A percentile compares a stretch with the other conserved stretches of the same genome.
Conservation (phyloP, 1,140 invertebrate species). For the Aphelenchoides avenae region DNA sequence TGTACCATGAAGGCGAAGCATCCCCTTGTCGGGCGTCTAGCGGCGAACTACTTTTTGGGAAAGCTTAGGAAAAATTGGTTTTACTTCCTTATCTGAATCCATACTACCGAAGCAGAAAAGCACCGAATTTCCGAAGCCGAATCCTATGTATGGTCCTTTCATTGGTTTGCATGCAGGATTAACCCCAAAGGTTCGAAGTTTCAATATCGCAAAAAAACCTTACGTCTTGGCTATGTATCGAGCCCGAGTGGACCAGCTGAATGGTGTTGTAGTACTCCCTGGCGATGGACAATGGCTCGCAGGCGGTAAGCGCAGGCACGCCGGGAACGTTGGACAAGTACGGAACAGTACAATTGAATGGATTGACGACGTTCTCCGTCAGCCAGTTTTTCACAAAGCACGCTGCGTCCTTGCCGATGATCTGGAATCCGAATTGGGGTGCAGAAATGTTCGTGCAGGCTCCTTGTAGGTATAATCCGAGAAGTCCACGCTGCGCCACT, state of each 20-base stretch:
- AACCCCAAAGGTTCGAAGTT: too few relatives aligned
- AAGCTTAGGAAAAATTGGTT: too few relatives aligned
- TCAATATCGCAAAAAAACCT: too few relatives aligned
- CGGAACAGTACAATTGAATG: conserved; percentile 53
- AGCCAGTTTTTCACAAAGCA: conserved; percentile 56
- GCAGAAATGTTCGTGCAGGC: not conserved
- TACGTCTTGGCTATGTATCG: conserved; percentile 48
- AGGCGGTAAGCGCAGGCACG: conserved; percentile 24
- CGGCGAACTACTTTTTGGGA: too few relatives aligned
- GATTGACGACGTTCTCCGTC: conserved; percentile 43
- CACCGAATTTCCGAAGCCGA: too few relatives aligned
- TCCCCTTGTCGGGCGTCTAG: too few relatives aligned
- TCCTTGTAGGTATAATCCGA: not conserved
- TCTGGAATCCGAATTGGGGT: conserved; percentile 21
- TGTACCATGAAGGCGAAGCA: too few relatives aligned
- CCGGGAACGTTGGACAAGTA: conserved; percentile 35
- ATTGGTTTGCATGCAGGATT: too few relatives aligned
- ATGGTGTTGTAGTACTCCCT: conserved; percentile 50
- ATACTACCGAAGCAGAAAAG: too few relatives aligned
- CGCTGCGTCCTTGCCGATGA: conserved; percentile 48
- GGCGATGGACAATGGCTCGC: conserved; percentile 35
- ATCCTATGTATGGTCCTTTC: too few relatives aligned
- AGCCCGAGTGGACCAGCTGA: conserved; percentile 50
- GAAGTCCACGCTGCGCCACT: too few relatives aligned
- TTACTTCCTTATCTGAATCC: too few relatives aligned